phyloP scores from a whole-genome alignment of 2,888 invertebrate species.

The Lycophotia porphyrea region DNA sequence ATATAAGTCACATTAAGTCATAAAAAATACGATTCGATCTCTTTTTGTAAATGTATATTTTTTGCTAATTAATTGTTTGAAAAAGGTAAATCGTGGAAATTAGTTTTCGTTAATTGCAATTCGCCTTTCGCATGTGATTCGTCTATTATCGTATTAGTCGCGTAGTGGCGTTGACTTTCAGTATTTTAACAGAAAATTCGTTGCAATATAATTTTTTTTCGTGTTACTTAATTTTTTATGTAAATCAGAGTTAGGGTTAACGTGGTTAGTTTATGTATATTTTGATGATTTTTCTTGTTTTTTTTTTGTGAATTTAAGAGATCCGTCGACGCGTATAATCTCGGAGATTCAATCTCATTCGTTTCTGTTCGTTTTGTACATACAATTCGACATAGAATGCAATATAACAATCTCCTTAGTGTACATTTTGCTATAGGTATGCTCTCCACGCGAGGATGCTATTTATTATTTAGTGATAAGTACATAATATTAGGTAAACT shows the following conservation, averaged over 20 bases:
- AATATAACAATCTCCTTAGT: conserved; percentile 88
- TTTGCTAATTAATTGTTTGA: conserved; percentile 85
- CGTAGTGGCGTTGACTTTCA: conserved; percentile 74
- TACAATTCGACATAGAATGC: conserved; percentile 84
- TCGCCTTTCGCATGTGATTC: conserved; percentile 74
- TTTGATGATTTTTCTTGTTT: conserved; percentile 78
- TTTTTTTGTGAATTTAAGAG: conserved; percentile 77
- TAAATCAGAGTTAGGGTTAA: conserved; percentile 86
- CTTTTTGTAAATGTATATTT: conserved; percentile 89
- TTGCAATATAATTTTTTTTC: conserved; percentile 86
- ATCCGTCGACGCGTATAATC: conserved; percentile 86
- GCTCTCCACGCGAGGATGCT: conserved; percentile 85
- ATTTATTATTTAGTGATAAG: conserved; percentile 90
- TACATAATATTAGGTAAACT: conserved; percentile 84
- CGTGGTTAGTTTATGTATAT: conserved; percentile 87
- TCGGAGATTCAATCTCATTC: conserved; percentile 89
- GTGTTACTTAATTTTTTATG: conserved; percentile 88
- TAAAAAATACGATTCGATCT: conserved; percentile 89
- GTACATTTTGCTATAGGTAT: conserved; percentile 87
- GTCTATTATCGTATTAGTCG: conserved; percentile 64
- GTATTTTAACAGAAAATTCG: conserved; percentile 81
- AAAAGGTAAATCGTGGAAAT: conserved; percentile 66
- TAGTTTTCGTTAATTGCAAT: conserved; percentile 72
- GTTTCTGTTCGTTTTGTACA: conserved; percentile 82
- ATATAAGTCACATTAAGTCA: conserved; percentile 89